Evolutionary conservation across 2,797 vertebrate genomes (phyloP).

Genomic region (Chiroxiphia lanceolata): DNA sequence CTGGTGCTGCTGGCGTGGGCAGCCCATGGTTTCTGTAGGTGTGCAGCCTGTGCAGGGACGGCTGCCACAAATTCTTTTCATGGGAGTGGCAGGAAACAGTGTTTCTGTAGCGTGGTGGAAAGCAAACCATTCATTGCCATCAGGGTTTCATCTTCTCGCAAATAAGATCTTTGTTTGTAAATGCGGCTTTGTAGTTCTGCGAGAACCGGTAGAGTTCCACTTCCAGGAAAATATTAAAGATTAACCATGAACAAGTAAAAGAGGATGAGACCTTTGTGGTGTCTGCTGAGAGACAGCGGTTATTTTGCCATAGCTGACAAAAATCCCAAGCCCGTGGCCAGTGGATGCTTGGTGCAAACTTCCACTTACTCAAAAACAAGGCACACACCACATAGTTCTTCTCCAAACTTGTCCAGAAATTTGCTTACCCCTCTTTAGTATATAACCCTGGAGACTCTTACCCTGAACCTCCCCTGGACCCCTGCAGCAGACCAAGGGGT

Average conservation of each 20-base stretch:
- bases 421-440: not conserved
- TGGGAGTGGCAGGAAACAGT: constrained; percentile 29
- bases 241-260: not conserved
- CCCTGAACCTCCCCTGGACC: accelerated
- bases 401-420: not conserved
- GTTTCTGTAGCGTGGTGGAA: not conserved
- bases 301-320: not conserved
- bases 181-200: constrained; percentile 9
- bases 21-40: not conserved
- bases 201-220: not conserved
- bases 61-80: not conserved
- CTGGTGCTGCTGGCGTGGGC: accelerated
- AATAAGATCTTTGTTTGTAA: not conserved
- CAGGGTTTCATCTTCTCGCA: constrained; percentile 14
- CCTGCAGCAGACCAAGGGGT: not conserved
- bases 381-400: not conserved
- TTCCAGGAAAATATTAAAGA: constrained; percentile 31
- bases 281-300: not conserved
- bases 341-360: not conserved
- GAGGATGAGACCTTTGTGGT: not conserved
- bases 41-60: not conserved
- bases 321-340: not conserved
- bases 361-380: not conserved
- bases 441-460: not conserved
- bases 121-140: not conserved